Evolutionary conservation across 2,113 vertebrate genomes (phyloP).

Genomic region (Macquaria ambigua): DNA sequence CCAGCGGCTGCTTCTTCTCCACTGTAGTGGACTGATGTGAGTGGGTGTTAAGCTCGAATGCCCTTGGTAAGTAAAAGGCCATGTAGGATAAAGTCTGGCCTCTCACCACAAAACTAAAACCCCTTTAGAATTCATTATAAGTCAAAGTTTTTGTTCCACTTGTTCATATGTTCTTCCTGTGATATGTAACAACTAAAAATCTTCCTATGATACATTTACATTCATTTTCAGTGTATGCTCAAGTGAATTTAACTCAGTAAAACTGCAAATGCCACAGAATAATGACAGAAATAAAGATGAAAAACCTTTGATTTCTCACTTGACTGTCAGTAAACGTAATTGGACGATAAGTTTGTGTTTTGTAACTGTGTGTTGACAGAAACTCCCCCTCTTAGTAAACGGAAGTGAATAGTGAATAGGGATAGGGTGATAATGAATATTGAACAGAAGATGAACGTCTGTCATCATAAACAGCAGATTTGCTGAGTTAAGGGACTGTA

Average conservation of each 20-base stretch:
- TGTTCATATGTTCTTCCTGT: conserved; percentile 6
- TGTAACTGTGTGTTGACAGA: background rate
- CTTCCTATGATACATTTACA: background rate
- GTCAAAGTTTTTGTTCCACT: conserved; percentile 5
- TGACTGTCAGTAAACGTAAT: background rate
- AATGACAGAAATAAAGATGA: background rate
- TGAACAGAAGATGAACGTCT: background rate
- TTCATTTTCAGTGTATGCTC: background rate
- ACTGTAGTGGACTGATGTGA: conserved; percentile 58
- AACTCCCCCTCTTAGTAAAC: background rate
- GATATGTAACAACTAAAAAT: background rate
- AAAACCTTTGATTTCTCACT: background rate
- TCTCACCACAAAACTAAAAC: conserved; percentile 47
- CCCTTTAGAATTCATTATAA: conserved; percentile 34
- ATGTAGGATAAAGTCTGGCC: conserved; percentile 57
- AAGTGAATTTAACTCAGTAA: background rate
- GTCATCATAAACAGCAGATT: background rate
- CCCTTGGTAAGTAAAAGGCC: conserved; percentile 56
- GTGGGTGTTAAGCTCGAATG: conserved; percentile 70
- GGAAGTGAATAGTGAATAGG: background rate
- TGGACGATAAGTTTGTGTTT: background rate
- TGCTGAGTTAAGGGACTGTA: background rate
- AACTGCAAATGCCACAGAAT: background rate
- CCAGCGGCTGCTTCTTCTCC: conserved; percentile 51
- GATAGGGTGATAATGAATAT: background rate